Evolutionary conservation across 2,797 vertebrate genomes (phyloP).

Genomic region (Dicrostonyx torquatus): DNA sequence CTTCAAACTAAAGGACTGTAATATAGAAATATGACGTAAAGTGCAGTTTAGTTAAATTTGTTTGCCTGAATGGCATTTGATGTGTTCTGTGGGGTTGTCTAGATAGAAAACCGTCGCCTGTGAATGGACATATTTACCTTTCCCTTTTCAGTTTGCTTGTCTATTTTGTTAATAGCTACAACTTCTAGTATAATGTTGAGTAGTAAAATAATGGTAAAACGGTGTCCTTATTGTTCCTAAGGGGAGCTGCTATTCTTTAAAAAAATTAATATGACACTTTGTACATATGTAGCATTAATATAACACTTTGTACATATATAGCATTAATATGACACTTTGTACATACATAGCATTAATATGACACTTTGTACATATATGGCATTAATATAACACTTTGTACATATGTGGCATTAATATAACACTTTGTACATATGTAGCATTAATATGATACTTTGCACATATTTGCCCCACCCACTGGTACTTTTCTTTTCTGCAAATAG

Average conservation of each 20-base stretch:
- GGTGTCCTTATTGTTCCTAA: constrained; percentile 1
- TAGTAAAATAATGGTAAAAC: background rate
- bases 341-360: background rate
- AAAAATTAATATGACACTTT: background rate
- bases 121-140: constrained; percentile 36
- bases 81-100: constrained; percentile 31
- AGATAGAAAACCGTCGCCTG: background rate
- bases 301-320: background rate
- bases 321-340: background rate
- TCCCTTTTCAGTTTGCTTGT: constrained; percentile 14
- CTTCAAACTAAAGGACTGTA: background rate
- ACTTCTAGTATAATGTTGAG: constrained; percentile 6
- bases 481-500: background rate
- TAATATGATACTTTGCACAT: background rate
- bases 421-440: background rate
- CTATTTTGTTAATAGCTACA: constrained; percentile 40
- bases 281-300: background rate
- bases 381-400: too few species aligned
- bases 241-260: background rate
- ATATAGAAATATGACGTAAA: background rate
- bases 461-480: background rate
- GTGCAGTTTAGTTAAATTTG: constrained; percentile 30
- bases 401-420: background rate
- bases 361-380: background rate
- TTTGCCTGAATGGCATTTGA: constrained; percentile 3